phyloP scores from a whole-genome alignment of 2,888 invertebrate species.

The Tholera decimalis region DNA sequence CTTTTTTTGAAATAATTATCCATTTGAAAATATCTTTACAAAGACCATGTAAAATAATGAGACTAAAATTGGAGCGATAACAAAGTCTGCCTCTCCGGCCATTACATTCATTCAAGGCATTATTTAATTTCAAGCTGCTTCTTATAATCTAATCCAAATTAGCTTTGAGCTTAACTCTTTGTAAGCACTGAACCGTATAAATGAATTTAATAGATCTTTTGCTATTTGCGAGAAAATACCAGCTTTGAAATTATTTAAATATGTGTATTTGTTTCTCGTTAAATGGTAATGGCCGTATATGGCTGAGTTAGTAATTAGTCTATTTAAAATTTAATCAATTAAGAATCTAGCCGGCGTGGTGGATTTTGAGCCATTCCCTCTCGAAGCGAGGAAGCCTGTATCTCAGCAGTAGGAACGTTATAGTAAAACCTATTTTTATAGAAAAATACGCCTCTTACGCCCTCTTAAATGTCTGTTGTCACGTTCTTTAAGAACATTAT shows the following conservation, averaged over 20 bases:
- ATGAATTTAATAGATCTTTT: constrained; percentile 34
- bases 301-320: neutral
- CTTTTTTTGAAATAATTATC: neutral
- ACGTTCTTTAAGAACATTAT: too few species aligned
- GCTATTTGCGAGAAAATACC: constrained; percentile 22
- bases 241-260: constrained; percentile 28
- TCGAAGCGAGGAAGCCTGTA: too few species aligned
- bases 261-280: constrained; percentile 16
- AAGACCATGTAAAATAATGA: constrained; percentile 13
- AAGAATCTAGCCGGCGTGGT: too few species aligned
- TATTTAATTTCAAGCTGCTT: constrained; percentile 43
- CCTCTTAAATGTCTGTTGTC: too few species aligned
- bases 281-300: neutral
- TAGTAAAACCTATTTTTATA: too few species aligned
- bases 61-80: too few species aligned
- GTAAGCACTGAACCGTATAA: constrained; percentile 40
- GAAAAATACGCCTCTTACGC: too few species aligned
- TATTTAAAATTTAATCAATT: neutral
- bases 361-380: too few species aligned
- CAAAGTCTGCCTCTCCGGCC: neutral
- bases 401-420: too few species aligned
- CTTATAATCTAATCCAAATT: constrained; percentile 1
- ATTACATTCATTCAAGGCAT: constrained; percentile 27
- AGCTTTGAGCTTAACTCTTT: constrained; percentile 32
- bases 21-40: neutral